These are phyloP conservation scores for Ochropleura leucogaster DNA, from an alignment of 2,888 invertebrate species.

Conservation along the genomic window DNA sequence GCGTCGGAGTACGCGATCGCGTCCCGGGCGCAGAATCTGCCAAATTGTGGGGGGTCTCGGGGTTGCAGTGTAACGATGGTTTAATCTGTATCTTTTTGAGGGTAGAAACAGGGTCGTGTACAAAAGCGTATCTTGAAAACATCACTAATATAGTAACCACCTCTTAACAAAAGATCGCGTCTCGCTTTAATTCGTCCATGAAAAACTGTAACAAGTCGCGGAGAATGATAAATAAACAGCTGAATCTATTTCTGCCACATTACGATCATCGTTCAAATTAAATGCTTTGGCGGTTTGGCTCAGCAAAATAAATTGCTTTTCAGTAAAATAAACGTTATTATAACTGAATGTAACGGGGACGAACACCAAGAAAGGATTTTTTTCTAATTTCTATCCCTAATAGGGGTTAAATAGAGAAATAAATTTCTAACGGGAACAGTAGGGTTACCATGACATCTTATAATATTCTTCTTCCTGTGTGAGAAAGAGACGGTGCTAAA, in stretches of 20 bases:
- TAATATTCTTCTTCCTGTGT: too few relatives aligned
- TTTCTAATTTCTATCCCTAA: neutral
- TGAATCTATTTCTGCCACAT: conserved; percentile 40
- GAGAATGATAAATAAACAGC: conserved; percentile 39
- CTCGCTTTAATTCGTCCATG: conserved; percentile 9
- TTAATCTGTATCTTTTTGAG: too few relatives aligned
- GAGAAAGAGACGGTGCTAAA: too few relatives aligned
- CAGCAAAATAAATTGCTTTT: neutral
- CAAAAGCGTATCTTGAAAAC: too few relatives aligned
- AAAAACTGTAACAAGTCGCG: conserved; percentile 18
- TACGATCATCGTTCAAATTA: conserved; percentile 39
- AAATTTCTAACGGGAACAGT: neutral
- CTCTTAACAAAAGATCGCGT: neutral
- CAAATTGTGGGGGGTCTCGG: too few relatives aligned
- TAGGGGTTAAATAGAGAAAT: neutral
- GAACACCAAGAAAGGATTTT: too few relatives aligned
- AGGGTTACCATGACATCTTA: too few relatives aligned
- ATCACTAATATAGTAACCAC: neutral
- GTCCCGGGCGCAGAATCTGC: too few relatives aligned
- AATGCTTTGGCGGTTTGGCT: conserved; percentile 15
- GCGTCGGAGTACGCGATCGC: too few relatives aligned
- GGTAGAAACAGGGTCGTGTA: too few relatives aligned
- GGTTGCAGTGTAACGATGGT: too few relatives aligned
- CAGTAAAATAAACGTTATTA: neutral
- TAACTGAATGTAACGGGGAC: too few relatives aligned